Base-by-base conservation (phyloP, 2,113 vertebrate genomes). In the Rallus limicola region DNA sequence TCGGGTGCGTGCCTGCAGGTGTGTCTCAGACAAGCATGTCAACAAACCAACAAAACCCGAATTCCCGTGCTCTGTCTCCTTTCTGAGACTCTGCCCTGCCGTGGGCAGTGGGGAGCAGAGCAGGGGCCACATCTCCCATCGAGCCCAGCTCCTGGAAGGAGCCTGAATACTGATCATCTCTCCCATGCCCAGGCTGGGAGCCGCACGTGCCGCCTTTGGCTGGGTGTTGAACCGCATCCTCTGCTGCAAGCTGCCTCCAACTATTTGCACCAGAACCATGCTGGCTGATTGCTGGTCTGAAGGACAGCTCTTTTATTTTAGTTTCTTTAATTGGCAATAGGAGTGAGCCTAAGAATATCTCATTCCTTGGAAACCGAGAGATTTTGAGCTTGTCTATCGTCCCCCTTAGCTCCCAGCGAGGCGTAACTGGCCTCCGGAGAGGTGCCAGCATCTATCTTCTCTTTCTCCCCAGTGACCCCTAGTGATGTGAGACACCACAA, bases 21-120 rank as follows among this genome's bases (percentile, higher is more conserved):
- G 1, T 2, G 40, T 13, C 68, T 9, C 34, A 26, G 20, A 4
- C 20, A 12, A 38, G 16, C 7, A 3, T 0, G 1, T 14, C 60
- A 11, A 18, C 20, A 69, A 16, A 20, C 20, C 20, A 11, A 21
- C 36, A 24, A 20, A 53, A 28, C 3, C 63, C 2, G 16, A 33
- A 12, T 6, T 44, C 36, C 44, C 24, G 28, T 18, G 26, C 53
- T 60, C 33, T 4, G 2, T 8, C 52, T 34, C 36, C 42, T 42
- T 24, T 42, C 15, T 4, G 31, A 21, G 25, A 16, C 14, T 4
- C 42, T 36, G 52, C 34, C 74, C 56, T 17, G 33, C 33, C 10
- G n/a, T 15, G 23, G 38, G 4, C 0, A 2, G 36, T 0, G 3
- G 56, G 55, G 55, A 50, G 29, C 55, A 10, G 42, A 50, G 65